These are phyloP conservation scores for Alentia gelatinosa DNA, from an alignment of 2,888 invertebrate species.

Conservation along the genomic window DNA sequence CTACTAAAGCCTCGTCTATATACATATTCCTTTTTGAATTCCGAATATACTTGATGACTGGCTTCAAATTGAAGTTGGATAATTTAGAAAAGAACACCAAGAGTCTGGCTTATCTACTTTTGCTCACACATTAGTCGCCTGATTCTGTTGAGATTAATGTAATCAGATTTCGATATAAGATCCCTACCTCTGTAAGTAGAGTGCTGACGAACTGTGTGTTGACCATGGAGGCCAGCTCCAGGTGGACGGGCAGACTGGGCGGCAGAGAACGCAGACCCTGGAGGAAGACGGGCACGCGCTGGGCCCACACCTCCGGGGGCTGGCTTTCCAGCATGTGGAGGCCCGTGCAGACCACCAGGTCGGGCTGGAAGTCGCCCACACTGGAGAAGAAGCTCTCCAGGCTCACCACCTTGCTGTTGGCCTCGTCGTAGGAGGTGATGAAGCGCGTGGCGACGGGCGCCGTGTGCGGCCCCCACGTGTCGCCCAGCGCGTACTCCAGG, in stretches of 20 bases:
- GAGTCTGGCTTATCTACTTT: too few species aligned
- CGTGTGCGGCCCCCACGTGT: conserved; percentile 78
- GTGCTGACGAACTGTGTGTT: conserved; percentile 73
- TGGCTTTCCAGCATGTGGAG: conserved; percentile 81
- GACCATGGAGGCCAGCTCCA: conserved; percentile 81
- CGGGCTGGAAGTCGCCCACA: conserved; percentile 76
- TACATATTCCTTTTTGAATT: too few species aligned
- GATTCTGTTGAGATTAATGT: too few species aligned
- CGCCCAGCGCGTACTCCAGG: conserved; percentile 81
- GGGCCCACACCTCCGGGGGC: conserved; percentile 65
- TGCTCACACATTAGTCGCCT: too few species aligned
- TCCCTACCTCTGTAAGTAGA: conserved; percentile 70
- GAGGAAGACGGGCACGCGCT: conserved; percentile 74
- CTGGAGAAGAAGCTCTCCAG: conserved; percentile 80
- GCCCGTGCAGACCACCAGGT: conserved; percentile 80
- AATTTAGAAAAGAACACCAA: too few species aligned
- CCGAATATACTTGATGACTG: too few species aligned
- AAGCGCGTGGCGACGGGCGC: conserved; percentile 81
- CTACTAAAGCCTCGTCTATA: too few species aligned
- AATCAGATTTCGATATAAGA: too few species aligned
- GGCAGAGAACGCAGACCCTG: conserved; percentile 76
- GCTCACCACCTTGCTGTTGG: conserved; percentile 75
- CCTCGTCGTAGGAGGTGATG: conserved; percentile 81
- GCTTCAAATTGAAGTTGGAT: too few species aligned
- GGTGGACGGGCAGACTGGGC: conserved; percentile 79